Base-by-base conservation (phyloP, 2,113 vertebrate species). In the Limnothrissa miodon region DNA sequence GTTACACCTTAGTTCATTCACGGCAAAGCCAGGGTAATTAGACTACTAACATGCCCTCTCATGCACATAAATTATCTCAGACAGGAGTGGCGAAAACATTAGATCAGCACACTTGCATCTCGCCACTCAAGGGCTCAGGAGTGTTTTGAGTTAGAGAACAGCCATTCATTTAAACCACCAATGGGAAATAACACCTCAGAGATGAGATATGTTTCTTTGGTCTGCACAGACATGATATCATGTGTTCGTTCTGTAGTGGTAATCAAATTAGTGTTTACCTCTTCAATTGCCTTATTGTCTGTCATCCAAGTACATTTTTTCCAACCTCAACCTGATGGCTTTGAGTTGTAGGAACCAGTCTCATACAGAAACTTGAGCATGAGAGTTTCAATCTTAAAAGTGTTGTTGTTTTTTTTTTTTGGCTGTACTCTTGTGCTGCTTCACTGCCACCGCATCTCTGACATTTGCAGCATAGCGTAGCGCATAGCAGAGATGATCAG, bases 41-140 rank as follows among this genome's bases (percentile, higher is more conserved):
- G 29, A 36, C 46, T 9, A 1, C 21, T 21, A 83, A 79, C 83
- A 84, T 79, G 82, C 66, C 78, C 79, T 46, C 8, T 79, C 84
- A 46, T 83, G 83, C 48, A 59, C 79, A 78, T 42, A n/a, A 78
- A 56, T 83, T 78, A 15, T 53, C 45, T 48, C 59, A 39, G 80
- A 79, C 70, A 79, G 66, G 81, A 80, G 56, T 53, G 59, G 51
- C 36, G 39, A 46, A 39, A 42, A 82, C 19, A 83, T 86, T 78
- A 79, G 45, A 23, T 83, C 85, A 79, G 5, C 48, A 13, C 21
- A 0, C 39, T 79, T 80, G 25, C 59, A 29, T 25, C n/a, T 62
- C 0, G 29, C 48, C 74, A 80, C 85, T 82, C 45, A n/a, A 80
- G 66, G 82, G 36, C 82, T 33, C 78, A 51, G 15, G 1, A 11